A percentile compares a stretch with the other conserved stretches of the same genome.
Conservation (phyloP, 1,140 invertebrate genomes). For the Drosophila ficusphila region DNA sequence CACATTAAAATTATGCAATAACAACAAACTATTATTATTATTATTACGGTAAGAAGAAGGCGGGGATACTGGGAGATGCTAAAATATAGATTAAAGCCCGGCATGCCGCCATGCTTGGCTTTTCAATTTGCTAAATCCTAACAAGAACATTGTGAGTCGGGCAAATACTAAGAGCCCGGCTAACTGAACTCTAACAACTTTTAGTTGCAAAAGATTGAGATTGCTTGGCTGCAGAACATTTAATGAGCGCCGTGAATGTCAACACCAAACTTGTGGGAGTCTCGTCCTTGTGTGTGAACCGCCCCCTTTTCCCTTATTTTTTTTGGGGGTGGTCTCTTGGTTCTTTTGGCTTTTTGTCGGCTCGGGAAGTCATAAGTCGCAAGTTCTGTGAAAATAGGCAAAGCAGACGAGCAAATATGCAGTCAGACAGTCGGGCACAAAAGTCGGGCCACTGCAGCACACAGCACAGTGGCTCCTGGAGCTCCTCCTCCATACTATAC, state of each 20-base stretch:
- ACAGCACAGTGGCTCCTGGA: constrained; percentile 18
- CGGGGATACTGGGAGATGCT: not conserved
- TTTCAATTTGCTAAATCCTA: constrained; percentile 40
- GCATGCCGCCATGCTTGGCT: not conserved
- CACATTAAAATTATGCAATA: constrained; percentile 83
- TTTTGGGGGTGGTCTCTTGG: too few relatives aligned
- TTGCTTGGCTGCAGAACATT: constrained; percentile 21
- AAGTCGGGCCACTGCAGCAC: constrained; percentile 23
- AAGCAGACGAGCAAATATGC: constrained; percentile 77
- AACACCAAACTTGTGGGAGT: constrained; percentile 55
- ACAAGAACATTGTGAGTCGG: constrained; percentile 26
- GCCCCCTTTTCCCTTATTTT: not conserved
- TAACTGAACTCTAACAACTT: constrained; percentile 27
- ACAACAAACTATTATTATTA: constrained; percentile 75
- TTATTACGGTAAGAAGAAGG: constrained; percentile 1
- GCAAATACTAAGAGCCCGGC: constrained; percentile 6
- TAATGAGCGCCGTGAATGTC: constrained; percentile 78
- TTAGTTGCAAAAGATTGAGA: constrained; percentile 16
- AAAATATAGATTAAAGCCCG: constrained; percentile 22
- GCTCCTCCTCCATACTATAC: constrained; percentile 12
- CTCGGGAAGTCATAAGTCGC: constrained; percentile 73
- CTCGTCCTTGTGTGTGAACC: not conserved
- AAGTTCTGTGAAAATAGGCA: constrained; percentile 62
- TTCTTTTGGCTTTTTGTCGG: constrained; percentile 44
- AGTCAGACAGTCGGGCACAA: constrained; percentile 43